These are phyloP conservation scores for Acleris holmiana DNA, from an alignment of 2,888 invertebrate species.

Conservation along the genomic window DNA sequence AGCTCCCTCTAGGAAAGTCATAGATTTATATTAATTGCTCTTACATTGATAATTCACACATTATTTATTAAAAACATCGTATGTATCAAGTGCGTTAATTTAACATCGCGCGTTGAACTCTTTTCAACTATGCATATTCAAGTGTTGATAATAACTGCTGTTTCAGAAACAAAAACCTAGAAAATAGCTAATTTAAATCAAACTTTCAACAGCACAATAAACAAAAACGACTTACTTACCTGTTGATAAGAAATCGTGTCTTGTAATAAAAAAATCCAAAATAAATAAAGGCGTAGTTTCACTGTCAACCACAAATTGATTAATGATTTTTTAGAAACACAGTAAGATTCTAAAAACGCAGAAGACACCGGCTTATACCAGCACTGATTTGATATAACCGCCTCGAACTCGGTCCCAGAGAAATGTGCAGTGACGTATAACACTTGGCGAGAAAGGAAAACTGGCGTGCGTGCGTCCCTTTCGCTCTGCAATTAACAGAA, in stretches of 20 bases:
- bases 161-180: too few species aligned
- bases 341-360: constrained; percentile 67
- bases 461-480: constrained; percentile 60
- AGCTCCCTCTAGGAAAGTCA: too few species aligned
- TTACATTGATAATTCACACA: not conserved
- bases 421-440: constrained; percentile 77
- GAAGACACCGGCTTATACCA: constrained; percentile 68
- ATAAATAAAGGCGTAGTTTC: constrained; percentile 9
- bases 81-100: too few species aligned
- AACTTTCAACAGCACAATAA: not conserved
- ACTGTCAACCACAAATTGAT: constrained; percentile 52
- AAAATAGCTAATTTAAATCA: not conserved
- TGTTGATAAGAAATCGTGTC: not conserved
- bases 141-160: not conserved
- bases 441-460: constrained; percentile 75
- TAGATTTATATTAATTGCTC: too few species aligned
- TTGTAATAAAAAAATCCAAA: constrained; percentile 3
- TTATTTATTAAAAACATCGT: not conserved
- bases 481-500: constrained; percentile 54
- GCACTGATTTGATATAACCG: constrained; percentile 72
- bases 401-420: constrained; percentile 63
- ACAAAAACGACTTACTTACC: constrained; percentile 21
- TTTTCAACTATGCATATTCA: too few species aligned
- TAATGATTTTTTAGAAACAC: constrained; percentile 63
- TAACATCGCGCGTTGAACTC: constrained; percentile 8